phyloP scores from a whole-genome alignment of 64 coral and sea anemone genomes.

The Pocillopora damicornis region DNA sequence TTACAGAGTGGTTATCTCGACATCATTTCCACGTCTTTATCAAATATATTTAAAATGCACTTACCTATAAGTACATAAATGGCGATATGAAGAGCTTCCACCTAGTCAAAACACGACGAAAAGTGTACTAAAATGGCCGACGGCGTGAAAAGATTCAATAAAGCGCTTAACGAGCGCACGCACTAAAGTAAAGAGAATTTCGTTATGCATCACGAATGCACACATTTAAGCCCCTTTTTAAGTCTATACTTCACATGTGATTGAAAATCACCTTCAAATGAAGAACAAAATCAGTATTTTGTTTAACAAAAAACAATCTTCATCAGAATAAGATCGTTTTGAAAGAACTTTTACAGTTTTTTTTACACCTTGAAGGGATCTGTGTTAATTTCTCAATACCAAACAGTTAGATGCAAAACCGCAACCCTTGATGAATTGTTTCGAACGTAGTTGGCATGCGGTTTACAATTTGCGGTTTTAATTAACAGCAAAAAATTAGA shows the following conservation, averaged over 20 bases:
- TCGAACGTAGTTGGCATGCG: background rate
- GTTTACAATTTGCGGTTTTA: background rate
- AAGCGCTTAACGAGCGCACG: background rate
- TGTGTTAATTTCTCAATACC: constrained; percentile 13
- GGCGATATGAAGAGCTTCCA: background rate
- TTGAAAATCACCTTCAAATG: background rate
- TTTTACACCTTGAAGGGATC: background rate
- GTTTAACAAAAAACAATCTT: background rate
- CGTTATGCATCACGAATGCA: background rate
- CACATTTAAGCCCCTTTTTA: background rate
- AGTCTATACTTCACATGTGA: background rate
- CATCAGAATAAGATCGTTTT: background rate
- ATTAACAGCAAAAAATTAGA: too few relatives aligned
- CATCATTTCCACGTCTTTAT: background rate
- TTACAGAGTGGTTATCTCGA: constrained; percentile 34
- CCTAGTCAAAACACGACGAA: background rate
- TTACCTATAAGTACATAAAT: background rate
- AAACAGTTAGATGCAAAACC: background rate
- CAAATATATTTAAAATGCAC: background rate
- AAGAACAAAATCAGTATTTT: background rate
- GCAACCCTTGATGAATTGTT: background rate
- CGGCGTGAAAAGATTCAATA: background rate
- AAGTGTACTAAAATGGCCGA: background rate
- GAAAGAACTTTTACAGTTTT: background rate
- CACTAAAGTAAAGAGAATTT: constrained; percentile 22